phyloP scores from a whole-genome alignment of 2,797 vertebrate species.

The Cynodonichthys magdalenae region DNA sequence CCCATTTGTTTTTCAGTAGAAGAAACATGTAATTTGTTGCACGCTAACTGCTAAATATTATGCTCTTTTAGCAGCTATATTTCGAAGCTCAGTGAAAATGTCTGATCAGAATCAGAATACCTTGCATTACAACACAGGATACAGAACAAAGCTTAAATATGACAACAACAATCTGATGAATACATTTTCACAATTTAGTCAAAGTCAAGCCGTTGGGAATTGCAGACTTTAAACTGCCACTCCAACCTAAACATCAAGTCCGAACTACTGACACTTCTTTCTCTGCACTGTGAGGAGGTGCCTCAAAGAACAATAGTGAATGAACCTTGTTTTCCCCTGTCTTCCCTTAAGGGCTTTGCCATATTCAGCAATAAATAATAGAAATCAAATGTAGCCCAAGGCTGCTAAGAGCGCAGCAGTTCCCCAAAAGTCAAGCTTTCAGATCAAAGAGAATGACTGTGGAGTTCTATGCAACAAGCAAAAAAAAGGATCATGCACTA shows the following conservation, averaged over 20 bases:
- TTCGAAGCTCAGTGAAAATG: too few relatives aligned
- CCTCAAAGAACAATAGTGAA: conserved; percentile 42
- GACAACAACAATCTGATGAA: too few relatives aligned
- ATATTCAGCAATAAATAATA: conserved; percentile 64
- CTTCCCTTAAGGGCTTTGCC: conserved; percentile 24
- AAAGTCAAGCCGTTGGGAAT: not conserved
- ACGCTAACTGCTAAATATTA: too few relatives aligned
- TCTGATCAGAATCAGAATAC: too few relatives aligned
- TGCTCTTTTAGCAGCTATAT: too few relatives aligned
- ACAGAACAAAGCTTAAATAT: not conserved
- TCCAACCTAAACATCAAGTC: conserved; percentile 32
- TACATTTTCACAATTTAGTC: not conserved
- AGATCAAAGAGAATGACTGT: conserved; percentile 56
- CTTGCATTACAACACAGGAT: not conserved
- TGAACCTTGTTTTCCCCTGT: conserved; percentile 32
- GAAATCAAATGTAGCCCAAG: conserved; percentile 49
- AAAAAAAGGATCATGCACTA: conserved; percentile 28
- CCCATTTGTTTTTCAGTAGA: too few relatives aligned
- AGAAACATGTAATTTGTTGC: too few relatives aligned
- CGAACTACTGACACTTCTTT: conserved; percentile 14
- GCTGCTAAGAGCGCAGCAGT: conserved; percentile 38
- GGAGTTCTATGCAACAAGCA: conserved; percentile 33
- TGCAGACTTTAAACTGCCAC: not conserved
- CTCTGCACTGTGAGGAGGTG: conserved; percentile 21
- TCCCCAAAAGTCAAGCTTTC: conserved; percentile 38